phyloP scores from a whole-genome alignment of 1,140 invertebrate species.

The Argopecten irradians region DNA sequence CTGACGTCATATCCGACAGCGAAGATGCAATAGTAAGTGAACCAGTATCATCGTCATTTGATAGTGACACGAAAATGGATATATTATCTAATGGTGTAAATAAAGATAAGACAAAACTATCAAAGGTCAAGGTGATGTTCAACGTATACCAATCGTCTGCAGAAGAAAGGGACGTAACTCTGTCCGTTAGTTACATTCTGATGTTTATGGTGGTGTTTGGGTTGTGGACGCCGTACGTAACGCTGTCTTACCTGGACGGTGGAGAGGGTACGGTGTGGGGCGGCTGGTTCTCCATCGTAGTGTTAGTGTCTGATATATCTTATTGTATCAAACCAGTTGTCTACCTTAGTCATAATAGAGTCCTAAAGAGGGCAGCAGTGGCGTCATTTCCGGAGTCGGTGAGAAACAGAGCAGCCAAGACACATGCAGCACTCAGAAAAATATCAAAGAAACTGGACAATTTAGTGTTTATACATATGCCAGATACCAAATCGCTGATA shows the following conservation, averaged over 20 bases:
- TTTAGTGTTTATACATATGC: conserved; percentile 42
- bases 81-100: background rate
- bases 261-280: conserved; percentile 36
- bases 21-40: background rate
- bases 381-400: conserved; percentile 42
- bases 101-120: background rate
- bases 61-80: conserved; percentile 22
- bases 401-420: conserved; percentile 28
- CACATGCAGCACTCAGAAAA: conserved; percentile 18
- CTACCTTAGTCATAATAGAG: conserved; percentile 47
- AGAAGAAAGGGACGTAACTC: conserved; percentile 44
- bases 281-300: conserved; percentile 37
- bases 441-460: conserved; percentile 41
- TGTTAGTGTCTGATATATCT: conserved; percentile 31
- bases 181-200: conserved; percentile 38
- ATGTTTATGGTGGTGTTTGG: conserved; percentile 34
- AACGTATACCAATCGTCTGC: conserved; percentile 29
- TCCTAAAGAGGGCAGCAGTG: conserved; percentile 39
- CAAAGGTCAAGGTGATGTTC: background rate
- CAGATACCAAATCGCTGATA: background rate
- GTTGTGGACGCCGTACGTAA: conserved; percentile 41
- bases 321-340: conserved; percentile 50
- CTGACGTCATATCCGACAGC: background rate
- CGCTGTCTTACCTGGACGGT: conserved; percentile 33
- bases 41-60: conserved; percentile 23